Conservation (phyloP, 2,113 vertebrate species). For the Malaclemys terrapin region DNA sequence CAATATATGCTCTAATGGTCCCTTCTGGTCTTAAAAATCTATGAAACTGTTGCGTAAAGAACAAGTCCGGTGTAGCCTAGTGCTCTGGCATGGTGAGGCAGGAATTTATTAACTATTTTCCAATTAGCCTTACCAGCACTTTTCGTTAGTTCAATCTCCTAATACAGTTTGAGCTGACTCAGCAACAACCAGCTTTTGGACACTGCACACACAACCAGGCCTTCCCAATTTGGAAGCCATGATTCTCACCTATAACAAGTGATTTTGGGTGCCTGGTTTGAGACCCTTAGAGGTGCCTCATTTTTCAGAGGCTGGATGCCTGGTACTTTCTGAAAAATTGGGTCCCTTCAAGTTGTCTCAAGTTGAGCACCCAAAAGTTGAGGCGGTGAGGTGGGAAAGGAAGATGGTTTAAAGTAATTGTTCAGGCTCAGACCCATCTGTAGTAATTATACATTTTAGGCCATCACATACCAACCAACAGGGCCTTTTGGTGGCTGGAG, state of each 20-base stretch:
- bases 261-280: conserved; percentile 7
- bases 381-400: background rate
- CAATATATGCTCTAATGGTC: background rate
- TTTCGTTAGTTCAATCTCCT: background rate
- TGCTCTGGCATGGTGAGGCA: background rate
- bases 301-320: background rate
- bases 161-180: background rate
- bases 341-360: background rate
- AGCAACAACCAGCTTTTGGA: background rate
- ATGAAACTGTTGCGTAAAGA: background rate
- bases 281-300: conserved; percentile 2
- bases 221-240: background rate
- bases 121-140: background rate
- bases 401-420: background rate
- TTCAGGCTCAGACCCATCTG: background rate
- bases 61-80: background rate
- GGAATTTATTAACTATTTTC: background rate
- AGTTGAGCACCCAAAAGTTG: background rate
- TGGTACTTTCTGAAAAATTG: conserved; percentile 1
- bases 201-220: background rate
- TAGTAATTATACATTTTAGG: background rate
- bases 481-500: background rate
- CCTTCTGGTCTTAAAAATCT: background rate
- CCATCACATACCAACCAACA: background rate
- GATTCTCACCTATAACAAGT: conserved; percentile 13